Conservation (phyloP, 92 coral and sea anemone species). For the Umimayanthus chanpuru region DNA sequence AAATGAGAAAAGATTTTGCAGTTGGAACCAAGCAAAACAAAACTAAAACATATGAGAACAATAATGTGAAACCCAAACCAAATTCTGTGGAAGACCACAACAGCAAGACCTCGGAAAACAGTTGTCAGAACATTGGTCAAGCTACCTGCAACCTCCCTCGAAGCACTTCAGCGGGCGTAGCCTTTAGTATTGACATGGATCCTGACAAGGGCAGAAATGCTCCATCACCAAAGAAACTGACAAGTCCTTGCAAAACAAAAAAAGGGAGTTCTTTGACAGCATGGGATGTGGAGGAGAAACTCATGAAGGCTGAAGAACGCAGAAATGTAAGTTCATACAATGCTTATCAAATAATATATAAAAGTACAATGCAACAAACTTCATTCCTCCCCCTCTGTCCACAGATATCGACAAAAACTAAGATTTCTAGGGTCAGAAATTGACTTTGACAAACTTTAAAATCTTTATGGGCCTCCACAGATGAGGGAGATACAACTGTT, state of each 20-base stretch:
- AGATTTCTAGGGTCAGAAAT: too few relatives aligned
- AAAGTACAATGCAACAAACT: too few relatives aligned
- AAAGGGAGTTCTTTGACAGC: conserved; percentile 57
- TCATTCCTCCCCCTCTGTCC: too few relatives aligned
- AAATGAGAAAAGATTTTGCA: conserved; percentile 71
- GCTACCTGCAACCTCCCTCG: neutral
- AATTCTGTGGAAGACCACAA: neutral
- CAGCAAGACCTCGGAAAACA: neutral
- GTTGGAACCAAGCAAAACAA: conserved; percentile 55
- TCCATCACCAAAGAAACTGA: conserved; percentile 54
- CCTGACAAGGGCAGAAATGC: conserved; percentile 33
- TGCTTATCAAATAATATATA: too few relatives aligned
- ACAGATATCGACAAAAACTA: too few relatives aligned
- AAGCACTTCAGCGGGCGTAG: conserved; percentile 52
- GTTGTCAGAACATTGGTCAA: neutral
- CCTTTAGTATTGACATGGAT: conserved; percentile 72
- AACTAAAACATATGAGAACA: conserved; percentile 23
- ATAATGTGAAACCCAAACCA: conserved; percentile 11
- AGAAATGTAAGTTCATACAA: conserved; percentile 68
- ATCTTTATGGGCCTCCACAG: too few relatives aligned
- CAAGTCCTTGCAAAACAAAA: conserved; percentile 50
- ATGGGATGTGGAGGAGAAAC: conserved; percentile 83
- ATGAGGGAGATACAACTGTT: too few relatives aligned
- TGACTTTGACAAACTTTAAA: too few relatives aligned
- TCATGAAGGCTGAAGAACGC: conserved; percentile 80